Percentiles rank a stretch among this genome's conserved stretches.
Conservation (phyloP, 2,797 vertebrate genomes). For the Etheostoma nigrum region DNA sequence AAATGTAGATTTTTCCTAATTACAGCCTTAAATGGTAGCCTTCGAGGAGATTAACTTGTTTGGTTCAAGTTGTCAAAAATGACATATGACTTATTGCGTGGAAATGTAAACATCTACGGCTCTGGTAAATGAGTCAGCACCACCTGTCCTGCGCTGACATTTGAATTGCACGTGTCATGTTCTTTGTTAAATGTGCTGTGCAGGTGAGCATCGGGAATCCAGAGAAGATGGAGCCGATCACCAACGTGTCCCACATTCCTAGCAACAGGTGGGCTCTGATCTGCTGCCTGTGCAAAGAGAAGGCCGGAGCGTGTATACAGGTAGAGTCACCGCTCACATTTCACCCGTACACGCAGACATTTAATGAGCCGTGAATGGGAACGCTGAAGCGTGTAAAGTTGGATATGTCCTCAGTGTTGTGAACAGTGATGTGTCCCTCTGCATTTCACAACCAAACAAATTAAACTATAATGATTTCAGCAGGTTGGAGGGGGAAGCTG, state of each 20-base stretch:
- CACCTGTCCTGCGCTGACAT: background rate
- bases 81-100: no score
- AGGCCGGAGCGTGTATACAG: conserved; percentile 97
- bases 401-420: no score
- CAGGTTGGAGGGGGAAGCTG: background rate
- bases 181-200: background rate
- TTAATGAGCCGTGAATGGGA: conserved; percentile 3
- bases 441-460: background rate
- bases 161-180: no score
- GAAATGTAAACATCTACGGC: background rate
- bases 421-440: no score
- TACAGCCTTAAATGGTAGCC: no score
- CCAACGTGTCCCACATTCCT: conserved; percentile 97
- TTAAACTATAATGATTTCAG: conserved; percentile 8
- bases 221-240: conserved; percentile 99
- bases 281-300: conserved; percentile 97
- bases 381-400: background rate
- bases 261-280: conserved; percentile 96
- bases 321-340: conserved; percentile 50
- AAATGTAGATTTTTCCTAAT: no score
- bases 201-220: conserved; percentile 94
- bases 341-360: background rate
- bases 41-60: no score
- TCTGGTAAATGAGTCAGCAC: background rate
- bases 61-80: no score